Conservation (phyloP, 2,797 vertebrate species). For the Sternarchorhynchus goeldii region DNA sequence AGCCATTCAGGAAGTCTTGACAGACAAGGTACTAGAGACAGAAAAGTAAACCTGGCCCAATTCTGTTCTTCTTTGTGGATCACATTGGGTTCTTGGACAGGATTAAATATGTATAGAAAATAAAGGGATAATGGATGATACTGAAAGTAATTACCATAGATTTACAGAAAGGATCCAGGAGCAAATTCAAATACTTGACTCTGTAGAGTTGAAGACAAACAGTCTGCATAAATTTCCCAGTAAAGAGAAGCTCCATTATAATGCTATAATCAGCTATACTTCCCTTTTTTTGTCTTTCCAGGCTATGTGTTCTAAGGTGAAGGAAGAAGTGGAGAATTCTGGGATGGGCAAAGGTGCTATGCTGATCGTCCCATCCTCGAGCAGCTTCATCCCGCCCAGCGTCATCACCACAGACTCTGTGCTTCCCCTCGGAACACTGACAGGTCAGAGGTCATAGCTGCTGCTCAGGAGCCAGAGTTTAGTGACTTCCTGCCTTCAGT, state of each 20-base stretch:
- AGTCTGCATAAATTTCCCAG: too few species aligned
- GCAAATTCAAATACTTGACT: too few species aligned
- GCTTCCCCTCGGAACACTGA: slow-evolving; percentile 81
- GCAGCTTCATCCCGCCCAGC: slow-evolving; percentile 83
- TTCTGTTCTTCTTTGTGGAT: too few species aligned
- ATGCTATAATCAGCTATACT: not conserved
- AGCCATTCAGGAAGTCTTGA: slow-evolving; percentile 68
- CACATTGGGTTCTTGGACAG: too few species aligned
- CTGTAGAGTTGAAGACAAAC: too few species aligned
- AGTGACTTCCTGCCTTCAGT: not conserved
- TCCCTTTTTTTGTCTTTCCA: slow-evolving; percentile 52
- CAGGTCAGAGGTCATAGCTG: slow-evolving; percentile 69
- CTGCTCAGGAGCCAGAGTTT: not conserved
- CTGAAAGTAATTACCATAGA: too few species aligned
- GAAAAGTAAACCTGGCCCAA: not conserved
- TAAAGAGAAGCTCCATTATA: not conserved
- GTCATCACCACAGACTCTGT: slow-evolving; percentile 79
- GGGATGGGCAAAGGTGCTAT: slow-evolving; percentile 80
- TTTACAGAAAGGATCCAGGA: too few species aligned
- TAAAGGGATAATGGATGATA: too few species aligned
- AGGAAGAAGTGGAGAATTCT: slow-evolving; percentile 79
- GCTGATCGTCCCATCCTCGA: slow-evolving; percentile 89
- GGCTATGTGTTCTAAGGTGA: slow-evolving; percentile 76
- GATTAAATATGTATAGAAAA: too few species aligned
- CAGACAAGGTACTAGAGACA: slow-evolving; percentile 61